Percentiles rank a stretch among this genome's conserved stretches.
Conservation (phyloP, 2,113 vertebrate genomes). For the Myotis davidii region DNA sequence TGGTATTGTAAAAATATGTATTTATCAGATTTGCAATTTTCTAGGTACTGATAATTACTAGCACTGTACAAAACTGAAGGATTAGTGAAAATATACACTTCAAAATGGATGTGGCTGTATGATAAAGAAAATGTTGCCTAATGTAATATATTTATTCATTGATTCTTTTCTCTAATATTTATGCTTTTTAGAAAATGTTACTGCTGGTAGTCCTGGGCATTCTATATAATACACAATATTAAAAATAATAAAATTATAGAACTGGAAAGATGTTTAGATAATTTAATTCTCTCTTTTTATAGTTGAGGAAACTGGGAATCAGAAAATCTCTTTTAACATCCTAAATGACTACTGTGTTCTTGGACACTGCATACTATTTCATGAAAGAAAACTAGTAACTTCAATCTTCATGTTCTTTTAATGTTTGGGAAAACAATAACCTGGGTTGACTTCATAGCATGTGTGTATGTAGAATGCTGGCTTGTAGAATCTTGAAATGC, state of each 20-base stretch:
- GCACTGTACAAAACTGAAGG: neutral
- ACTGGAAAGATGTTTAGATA: neutral
- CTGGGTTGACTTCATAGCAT: neutral
- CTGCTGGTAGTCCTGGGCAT: neutral
- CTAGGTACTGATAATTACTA: neutral
- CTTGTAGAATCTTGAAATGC: neutral
- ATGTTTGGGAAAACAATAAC: neutral
- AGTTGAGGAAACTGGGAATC: neutral
- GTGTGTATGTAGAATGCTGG: neutral
- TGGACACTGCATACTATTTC: neutral
- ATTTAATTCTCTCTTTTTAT: conserved; percentile 11
- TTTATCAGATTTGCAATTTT: neutral
- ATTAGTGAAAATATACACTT: neutral
- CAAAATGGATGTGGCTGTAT: neutral
- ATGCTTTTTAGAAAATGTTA: conserved; percentile 42
- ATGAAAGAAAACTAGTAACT: neutral
- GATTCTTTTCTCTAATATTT: neutral
- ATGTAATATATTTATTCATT: conserved; percentile 1
- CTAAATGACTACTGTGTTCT: neutral
- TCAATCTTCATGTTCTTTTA: neutral
- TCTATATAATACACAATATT: neutral
- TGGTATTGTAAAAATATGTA: neutral
- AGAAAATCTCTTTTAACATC: neutral
- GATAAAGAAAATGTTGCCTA: neutral
- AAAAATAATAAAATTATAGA: neutral